Base-by-base conservation (phyloP, 2,797 vertebrate genomes). In the Sebastes diploproa region DNA sequence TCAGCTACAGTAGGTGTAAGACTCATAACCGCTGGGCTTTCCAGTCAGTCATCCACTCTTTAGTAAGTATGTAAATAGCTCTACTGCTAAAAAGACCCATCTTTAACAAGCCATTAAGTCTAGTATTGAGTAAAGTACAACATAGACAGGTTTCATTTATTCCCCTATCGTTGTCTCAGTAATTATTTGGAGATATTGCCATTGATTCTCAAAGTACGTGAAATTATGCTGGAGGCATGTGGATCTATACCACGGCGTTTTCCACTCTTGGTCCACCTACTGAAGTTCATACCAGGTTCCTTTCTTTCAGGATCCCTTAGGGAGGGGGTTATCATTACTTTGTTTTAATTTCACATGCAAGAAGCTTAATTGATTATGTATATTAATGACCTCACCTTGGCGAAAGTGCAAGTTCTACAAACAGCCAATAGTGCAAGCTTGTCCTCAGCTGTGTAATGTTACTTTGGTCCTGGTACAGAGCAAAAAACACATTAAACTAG, bases 11-110 rank as follows among this genome's bases (percentile, higher is more conserved):
- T 55, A 65, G 29, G 63, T 81, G 68, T 46, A 63, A 66, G 55
- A 32, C 67, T 72, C n/a, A n/a, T 59, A 54, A 74, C 78, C 27
- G 27, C 75, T 58, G 54, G 84, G 72, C 46, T 60, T 73, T 67
- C 22, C 68, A 76, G 72, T 80, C 71, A 73, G 20, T 72, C 73
- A 74, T 65, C 76, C 69, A 72, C 42, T 58, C 30, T 74, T 74
- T 25, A 67, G 54, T 50, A 22, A 60, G 62, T 42, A 11, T 16
- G 50, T 66, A 58, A 62, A 30, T 13, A 42, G n/a, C 56, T 46
- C 52, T 18, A 32, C 61, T 66, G 72, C 6, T 23, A 70, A 34
- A 73, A 80, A 50, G 52, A 62, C 2, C 22, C 27, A 56, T 56
- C 32, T 20, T 52, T 50, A 23, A 76, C 58, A 32, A 36, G 20